These are phyloP conservation scores for Sesamia inferens DNA, from an alignment of 2,888 invertebrate species.

Conservation along the genomic window DNA sequence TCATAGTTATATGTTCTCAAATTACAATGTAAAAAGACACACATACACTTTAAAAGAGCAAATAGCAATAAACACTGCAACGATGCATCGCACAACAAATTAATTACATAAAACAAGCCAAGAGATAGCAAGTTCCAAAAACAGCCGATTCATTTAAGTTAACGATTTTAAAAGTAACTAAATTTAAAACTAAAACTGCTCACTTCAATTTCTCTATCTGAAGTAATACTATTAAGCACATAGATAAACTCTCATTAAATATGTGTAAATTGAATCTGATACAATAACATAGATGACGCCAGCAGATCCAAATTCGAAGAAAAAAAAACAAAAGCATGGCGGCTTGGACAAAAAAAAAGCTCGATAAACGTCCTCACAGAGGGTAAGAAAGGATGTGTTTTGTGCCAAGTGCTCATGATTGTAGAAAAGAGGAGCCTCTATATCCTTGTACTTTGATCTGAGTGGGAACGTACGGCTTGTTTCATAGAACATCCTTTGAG, in stretches of 20 bases:
- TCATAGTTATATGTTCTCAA: too few species aligned
- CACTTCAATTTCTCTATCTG: neutral
- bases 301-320: slow-evolving; percentile 9
- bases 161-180: neutral
- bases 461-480: slow-evolving; percentile 83
- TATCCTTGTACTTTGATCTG: slow-evolving; percentile 79
- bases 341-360: slow-evolving; percentile 47
- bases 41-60: neutral
- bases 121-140: neutral
- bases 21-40: neutral
- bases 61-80: neutral
- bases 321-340: slow-evolving; percentile 35
- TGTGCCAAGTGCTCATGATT: slow-evolving; percentile 73
- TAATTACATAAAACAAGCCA: neutral
- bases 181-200: neutral
- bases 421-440: slow-evolving; percentile 70
- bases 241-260: neutral
- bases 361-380: slow-evolving; percentile 67
- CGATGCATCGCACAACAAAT: neutral
- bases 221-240: neutral
- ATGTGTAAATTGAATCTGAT: neutral
- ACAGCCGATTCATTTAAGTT: neutral
- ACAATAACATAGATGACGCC: slow-evolving; percentile 13
- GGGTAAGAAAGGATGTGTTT: slow-evolving; percentile 75
- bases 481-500: slow-evolving; percentile 82